Evolutionary conservation across 2,113 vertebrate genomes (phyloP), one percentile per base, ranked within the genome.

Genomic region (Anolis carolinensis): DNA sequence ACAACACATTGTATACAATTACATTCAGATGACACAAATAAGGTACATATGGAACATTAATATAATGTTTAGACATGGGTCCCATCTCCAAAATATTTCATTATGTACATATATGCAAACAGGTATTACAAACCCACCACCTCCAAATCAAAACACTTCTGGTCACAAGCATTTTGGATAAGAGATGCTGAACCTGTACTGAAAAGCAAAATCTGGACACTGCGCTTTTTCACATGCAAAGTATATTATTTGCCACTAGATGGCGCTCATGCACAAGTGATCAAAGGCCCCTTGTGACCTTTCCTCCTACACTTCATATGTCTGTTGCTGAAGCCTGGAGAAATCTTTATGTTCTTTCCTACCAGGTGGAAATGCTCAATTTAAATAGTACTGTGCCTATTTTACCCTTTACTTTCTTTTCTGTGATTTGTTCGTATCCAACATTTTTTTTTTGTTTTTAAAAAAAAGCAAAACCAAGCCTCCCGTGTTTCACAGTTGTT

Each of bases 401-500:
- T 50, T 65, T 2, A 32, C 25, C 18, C 30, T 52, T 48, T n/a
- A 44, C n/a, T 36, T 78, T 30, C 39, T 48, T 18, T 62, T 7
- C 48, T n/a, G 34, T 1, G 55, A 59, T 14, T 91, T 16, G 84
- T 0, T 0, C 48, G 70, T 62, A 25, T 10, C 13, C 0, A 79
- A 80, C 9, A 14, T 30, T 81, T 13, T 14, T n/a, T n/a, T n/a
- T n/a, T n/a, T n/a, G n/a, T n/a, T n/a, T 48, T 9, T 75, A 7
- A 75, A 75, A 30, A 48, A 44, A 9, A 44, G 7, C 39, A 76
- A 32, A 0, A 36, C 1, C 1, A 34, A 71, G 34, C 16, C 72
- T 86, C 73, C 10, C 72, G 78, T 48, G 52, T 71, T 84, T 92
- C 88, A 75, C 5, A 50, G 83, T 89, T 74, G 87, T 30, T 90